Percentiles rank a stretch among this genome's conserved stretches.
Evolutionary conservation across 2,113 vertebrate genomes (phyloP).

Genomic region (Menidia beryllina): DNA sequence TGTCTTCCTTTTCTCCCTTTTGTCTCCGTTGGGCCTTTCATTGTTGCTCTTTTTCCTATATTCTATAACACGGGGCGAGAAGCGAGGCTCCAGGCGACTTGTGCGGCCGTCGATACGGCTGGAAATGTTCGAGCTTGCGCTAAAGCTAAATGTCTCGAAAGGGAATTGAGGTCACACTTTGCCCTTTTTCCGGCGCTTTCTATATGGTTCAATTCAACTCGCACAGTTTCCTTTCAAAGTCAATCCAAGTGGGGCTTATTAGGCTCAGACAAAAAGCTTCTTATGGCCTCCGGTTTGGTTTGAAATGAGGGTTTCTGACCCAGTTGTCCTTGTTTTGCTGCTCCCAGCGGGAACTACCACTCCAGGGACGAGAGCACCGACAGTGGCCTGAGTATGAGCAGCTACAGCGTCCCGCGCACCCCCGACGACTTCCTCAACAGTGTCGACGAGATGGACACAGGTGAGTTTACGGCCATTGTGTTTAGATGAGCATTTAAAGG

Average conservation of each 20-base stretch:
- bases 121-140: slow-evolving; percentile 2
- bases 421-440: slow-evolving; percentile 99
- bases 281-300: not conserved
- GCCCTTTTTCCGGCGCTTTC: slow-evolving; percentile 5
- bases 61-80: not conserved
- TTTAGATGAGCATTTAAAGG: too few relatives aligned
- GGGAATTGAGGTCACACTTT: slow-evolving; percentile 24
- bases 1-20: slow-evolving; percentile 63
- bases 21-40: slow-evolving; percentile 49
- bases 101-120: slow-evolving; percentile 19
- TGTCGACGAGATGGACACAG: slow-evolving; percentile 99
- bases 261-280: not conserved
- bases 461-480: slow-evolving; percentile 67
- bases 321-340: not conserved
- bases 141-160: slow-evolving; percentile 8
- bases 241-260: slow-evolving; percentile 4
- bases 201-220: not conserved
- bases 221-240: slow-evolving; percentile 9
- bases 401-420: slow-evolving; percentile 97
- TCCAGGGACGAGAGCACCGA: slow-evolving; percentile 98
- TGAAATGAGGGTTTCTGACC: not conserved
- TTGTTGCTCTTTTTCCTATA: slow-evolving; percentile 48
- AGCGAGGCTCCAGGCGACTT: slow-evolving; percentile 5
- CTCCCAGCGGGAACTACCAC: slow-evolving; percentile 94
- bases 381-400: slow-evolving; percentile 98